phyloP scores from a whole-genome alignment of 1,140 invertebrate genomes.

The Drosophila cardini region DNA sequence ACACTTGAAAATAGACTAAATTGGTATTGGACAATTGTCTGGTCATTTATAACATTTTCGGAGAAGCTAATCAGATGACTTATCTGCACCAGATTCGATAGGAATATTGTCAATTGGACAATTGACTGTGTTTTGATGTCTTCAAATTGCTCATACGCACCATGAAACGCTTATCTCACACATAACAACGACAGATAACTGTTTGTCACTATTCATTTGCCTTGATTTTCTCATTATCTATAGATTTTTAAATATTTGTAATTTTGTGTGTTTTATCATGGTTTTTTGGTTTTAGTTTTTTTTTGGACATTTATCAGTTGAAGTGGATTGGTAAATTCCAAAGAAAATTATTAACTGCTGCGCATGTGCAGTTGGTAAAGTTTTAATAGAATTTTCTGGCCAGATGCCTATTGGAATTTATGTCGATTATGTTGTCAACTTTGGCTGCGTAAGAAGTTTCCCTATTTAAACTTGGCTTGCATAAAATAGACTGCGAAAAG shows the following conservation, averaged over 20 bases:
- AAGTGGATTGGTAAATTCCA: slow-evolving; percentile 31
- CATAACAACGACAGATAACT: slow-evolving; percentile 34
- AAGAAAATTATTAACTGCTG: slow-evolving; percentile 27
- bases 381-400: slow-evolving; percentile 76
- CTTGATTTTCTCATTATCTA: slow-evolving; percentile 53
- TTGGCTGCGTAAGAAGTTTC: slow-evolving; percentile 64
- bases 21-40: slow-evolving; percentile 10
- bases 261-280: no score
- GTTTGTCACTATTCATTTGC: slow-evolving; percentile 32
- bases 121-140: slow-evolving; percentile 44
- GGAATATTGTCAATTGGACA: slow-evolving; percentile 49
- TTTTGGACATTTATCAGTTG: slow-evolving; percentile 19
- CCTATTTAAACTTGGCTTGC: slow-evolving; percentile 74
- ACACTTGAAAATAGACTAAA: slow-evolving; percentile 60
- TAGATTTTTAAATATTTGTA: slow-evolving; percentile 11
- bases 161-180: slow-evolving; percentile 43
- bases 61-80: slow-evolving; percentile 29
- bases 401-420: slow-evolving; percentile 77
- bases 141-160: slow-evolving; percentile 42
- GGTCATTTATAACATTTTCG: slow-evolving; percentile 55
- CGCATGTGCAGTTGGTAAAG: slow-evolving; percentile 53
- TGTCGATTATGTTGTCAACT: slow-evolving; percentile 81
- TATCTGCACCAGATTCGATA: slow-evolving; percentile 56
- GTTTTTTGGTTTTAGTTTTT: no score
- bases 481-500: slow-evolving; percentile 69